phyloP scores from a whole-genome alignment of 30 jellyfish, hydroid and myxozoan genomes.

The Pelagia noctiluca region DNA sequence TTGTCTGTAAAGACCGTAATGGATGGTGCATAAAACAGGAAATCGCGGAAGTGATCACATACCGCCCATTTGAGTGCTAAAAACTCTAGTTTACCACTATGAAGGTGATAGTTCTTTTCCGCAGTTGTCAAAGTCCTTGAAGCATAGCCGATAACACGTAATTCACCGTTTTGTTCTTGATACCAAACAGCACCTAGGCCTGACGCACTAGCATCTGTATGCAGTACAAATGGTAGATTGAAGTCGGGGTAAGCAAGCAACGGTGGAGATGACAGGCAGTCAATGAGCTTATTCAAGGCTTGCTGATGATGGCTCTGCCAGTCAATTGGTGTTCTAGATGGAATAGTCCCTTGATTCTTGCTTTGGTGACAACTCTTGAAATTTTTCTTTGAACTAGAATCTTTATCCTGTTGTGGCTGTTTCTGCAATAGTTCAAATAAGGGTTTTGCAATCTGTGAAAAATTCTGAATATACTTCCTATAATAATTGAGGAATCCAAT shows the following conservation, averaged over 20 bases:
- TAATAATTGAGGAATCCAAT: conserved; percentile 5
- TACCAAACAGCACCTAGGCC: conserved; percentile 73
- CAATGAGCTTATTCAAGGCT: conserved; percentile 21
- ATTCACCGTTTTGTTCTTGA: conserved; percentile 47
- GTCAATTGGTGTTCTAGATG: conserved; percentile 16
- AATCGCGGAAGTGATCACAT: conserved; percentile 46
- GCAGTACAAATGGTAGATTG: conserved; percentile 55
- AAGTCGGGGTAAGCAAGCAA: conserved; percentile 62
- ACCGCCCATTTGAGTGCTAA: conserved; percentile 76
- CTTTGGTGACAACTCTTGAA: too few relatives aligned
- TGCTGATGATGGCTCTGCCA: conserved; percentile 41
- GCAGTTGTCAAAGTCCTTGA: conserved; percentile 68
- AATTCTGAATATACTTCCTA: conserved; percentile 6
- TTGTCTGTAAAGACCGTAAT: conserved; percentile 49
- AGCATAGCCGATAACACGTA: conserved; percentile 66
- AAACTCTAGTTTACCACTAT: conserved; percentile 50
- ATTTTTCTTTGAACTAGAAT: background rate
- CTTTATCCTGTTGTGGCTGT: background rate
- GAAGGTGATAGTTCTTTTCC: conserved; percentile 59
- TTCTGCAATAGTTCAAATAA: background rate
- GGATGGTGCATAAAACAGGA: conserved; percentile 18
- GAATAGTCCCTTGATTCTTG: background rate
- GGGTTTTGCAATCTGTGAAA: conserved; percentile 23
- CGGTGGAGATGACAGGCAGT: conserved; percentile 50
- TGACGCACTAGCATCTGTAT: conserved; percentile 57